A percentile compares a stretch with the other conserved stretches of the same genome.
Conservation (phyloP, 1,140 invertebrate genomes). For the Dreissena rostriformis region DNA sequence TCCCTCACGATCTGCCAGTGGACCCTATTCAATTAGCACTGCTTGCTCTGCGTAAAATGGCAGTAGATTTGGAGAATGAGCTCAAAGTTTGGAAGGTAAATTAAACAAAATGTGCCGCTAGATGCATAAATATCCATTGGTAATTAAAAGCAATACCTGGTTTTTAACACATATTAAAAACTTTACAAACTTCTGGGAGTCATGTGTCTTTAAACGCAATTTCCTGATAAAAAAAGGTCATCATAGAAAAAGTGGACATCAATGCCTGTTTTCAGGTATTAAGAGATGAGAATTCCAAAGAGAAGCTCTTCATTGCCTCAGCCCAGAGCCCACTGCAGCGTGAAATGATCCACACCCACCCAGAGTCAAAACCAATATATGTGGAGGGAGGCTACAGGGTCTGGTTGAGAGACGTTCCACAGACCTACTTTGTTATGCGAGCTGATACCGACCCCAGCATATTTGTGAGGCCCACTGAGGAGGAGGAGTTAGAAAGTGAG, state of each 20-base stretch:
- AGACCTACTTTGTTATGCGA: constrained; percentile 93
- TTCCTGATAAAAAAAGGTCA: no score
- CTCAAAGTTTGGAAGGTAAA: constrained; percentile 87
- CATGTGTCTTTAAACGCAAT: no score
- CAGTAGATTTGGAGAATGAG: constrained; percentile 89
- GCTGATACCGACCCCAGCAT: constrained; percentile 84
- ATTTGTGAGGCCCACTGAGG: constrained; percentile 78
- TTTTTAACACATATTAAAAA: not conserved
- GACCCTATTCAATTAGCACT: constrained; percentile 90
- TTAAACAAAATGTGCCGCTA: no score
- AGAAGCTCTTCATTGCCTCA: constrained; percentile 92
- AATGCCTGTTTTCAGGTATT: not conserved
- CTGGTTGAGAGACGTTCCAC: constrained; percentile 88
- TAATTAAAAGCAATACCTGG: no score
- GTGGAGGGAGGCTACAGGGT: constrained; percentile 94
- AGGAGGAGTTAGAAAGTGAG: constrained; percentile 58
- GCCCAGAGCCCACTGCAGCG: constrained; percentile 91
- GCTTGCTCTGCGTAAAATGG: constrained; percentile 93
- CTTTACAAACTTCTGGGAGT: no score
- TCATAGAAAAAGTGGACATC: not conserved
- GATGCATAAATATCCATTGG: no score
- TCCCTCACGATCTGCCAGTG: constrained; percentile 85
- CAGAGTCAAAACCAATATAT: constrained; percentile 87
- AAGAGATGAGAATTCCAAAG: constrained; percentile 13
- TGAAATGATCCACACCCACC: constrained; percentile 87